These are phyloP conservation scores for Lepisosteus oculatus DNA, from an alignment of 2,113 vertebrate genomes.

Conservation along the genomic window DNA sequence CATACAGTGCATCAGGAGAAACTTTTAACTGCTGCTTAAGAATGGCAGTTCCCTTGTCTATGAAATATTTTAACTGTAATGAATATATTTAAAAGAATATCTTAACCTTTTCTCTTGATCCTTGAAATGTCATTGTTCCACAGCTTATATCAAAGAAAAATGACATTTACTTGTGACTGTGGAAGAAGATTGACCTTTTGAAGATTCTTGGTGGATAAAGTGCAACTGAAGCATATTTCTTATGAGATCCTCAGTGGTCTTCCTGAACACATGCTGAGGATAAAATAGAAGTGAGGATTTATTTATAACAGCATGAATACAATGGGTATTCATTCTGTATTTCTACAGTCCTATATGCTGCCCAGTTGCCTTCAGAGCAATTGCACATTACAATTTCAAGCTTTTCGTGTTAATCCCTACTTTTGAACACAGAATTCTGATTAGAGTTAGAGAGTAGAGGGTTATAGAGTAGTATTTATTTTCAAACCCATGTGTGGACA, in stretches of 20 bases:
- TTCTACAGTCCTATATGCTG: background rate
- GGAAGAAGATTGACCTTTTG: constrained; percentile 39
- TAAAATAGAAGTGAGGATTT: constrained; percentile 2
- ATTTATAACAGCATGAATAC: background rate
- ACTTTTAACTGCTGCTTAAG: constrained; percentile 15
- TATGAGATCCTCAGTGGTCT: constrained; percentile 8
- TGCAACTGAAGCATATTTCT: constrained; percentile 25
- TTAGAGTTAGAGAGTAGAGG: no score
- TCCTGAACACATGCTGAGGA: background rate
- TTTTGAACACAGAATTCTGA: no score
- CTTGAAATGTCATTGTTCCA: constrained; percentile 43
- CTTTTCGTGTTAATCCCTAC: no score
- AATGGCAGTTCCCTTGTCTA: constrained; percentile 15
- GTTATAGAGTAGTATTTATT: no score
- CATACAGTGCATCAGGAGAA: background rate
- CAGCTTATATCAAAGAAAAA: constrained; percentile 36
- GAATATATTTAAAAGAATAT: constrained; percentile 36
- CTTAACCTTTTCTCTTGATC: constrained; percentile 44
- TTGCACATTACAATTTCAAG: background rate
- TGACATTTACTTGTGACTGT: constrained; percentile 44
- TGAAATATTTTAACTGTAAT: constrained; percentile 14
- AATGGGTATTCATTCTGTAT: constrained; percentile 9
- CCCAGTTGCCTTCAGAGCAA: background rate
- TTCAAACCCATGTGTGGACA: no score
- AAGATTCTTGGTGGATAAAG: constrained; percentile 33